Percentiles rank a stretch among this genome's conserved stretches.
Conservation (phyloP, 2,888 invertebrate genomes). For the Quadriops clusia region DNA sequence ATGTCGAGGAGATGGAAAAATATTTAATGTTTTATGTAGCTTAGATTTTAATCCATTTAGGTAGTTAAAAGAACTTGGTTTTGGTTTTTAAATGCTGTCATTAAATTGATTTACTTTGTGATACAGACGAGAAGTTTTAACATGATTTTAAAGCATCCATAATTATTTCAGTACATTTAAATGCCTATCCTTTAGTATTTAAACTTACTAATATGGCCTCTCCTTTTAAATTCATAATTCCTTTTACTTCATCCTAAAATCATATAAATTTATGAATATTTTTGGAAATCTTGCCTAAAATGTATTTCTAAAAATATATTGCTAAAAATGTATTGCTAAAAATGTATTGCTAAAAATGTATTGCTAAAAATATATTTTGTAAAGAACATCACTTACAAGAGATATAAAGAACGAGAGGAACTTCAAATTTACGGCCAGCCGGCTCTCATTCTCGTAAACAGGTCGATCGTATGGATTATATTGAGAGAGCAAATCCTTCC, state of each 20-base stretch:
- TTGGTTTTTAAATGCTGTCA: too few species aligned
- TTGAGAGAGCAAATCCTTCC: constrained; percentile 39
- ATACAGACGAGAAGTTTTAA: too few species aligned
- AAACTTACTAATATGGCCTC: constrained; percentile 35
- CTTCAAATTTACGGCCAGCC: constrained; percentile 24
- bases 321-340: constrained; percentile 1
- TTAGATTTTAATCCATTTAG: too few species aligned
- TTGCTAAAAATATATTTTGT: constrained; percentile 1
- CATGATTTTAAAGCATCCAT: too few species aligned
- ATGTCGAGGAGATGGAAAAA: too few species aligned
- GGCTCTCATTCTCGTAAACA: constrained; percentile 20
- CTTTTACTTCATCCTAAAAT: constrained; percentile 30
- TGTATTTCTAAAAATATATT: not conserved
- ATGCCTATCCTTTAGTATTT: too few species aligned
- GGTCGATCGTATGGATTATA: constrained; percentile 37
- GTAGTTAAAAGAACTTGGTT: too few species aligned
- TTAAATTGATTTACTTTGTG: too few species aligned
- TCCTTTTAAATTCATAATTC: constrained; percentile 30
- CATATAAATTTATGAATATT: constrained; percentile 10
- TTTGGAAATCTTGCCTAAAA: too few species aligned
- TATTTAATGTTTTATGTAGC: too few species aligned
- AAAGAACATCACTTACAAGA: constrained; percentile 23
- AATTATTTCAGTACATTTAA: too few species aligned
- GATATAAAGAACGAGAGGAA: constrained; percentile 23
- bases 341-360: not conserved